Base-by-base conservation (phyloP, 2,797 vertebrate species). In the Alcedo quadribrachys region DNA sequence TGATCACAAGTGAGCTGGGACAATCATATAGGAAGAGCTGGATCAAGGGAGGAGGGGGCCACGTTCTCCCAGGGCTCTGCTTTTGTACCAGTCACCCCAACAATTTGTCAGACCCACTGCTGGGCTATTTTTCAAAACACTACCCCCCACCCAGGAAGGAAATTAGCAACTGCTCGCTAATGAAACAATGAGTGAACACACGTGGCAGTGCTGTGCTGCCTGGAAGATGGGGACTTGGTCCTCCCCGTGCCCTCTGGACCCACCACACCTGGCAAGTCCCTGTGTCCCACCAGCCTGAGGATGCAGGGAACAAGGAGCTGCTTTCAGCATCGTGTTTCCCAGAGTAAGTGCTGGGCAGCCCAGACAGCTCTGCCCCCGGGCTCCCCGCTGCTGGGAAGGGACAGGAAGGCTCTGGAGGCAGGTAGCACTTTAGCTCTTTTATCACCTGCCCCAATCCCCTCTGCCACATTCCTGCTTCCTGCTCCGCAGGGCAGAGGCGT, bases 1-100 rank as follows among this genome's bases (percentile, higher is more conserved):
- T 95, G 97, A 98, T 96, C 95, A 97, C 96, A 97, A 48, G 14
- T 20, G 62, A 81, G 24, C 70, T 3, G 4, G 61, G 86, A 68
- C 9, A 32, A 62, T 89, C 77, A 40, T 89, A 27, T 58, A 91
- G 73, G 84, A 85, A 78, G 33, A 66, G 76, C 30, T 24, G 62
- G 60, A 75, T 60, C 48, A 5, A 32, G 70, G 25, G 11, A n/a
- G 6, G 6, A 68, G 25, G 11, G 33, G 6, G 6, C 1, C 30
- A 51, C 0, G 0, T 71, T 63, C 50, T 93, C 81, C 55, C 14
- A 1, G 45, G 58, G 54, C 67, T 81, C 68, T 61, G 40, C 32
- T 65, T 80, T 42, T 73, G 24, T 55, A n/a, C 78, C 32, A 15
- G 77, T 68, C 45, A 53, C 94, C 84, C 77, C 62, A 48, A 62